Evolutionary conservation across 1,140 invertebrate genomes (phyloP), one percentile per base, ranked within the genome.

Genomic region (Tribolium castaneum): DNA sequence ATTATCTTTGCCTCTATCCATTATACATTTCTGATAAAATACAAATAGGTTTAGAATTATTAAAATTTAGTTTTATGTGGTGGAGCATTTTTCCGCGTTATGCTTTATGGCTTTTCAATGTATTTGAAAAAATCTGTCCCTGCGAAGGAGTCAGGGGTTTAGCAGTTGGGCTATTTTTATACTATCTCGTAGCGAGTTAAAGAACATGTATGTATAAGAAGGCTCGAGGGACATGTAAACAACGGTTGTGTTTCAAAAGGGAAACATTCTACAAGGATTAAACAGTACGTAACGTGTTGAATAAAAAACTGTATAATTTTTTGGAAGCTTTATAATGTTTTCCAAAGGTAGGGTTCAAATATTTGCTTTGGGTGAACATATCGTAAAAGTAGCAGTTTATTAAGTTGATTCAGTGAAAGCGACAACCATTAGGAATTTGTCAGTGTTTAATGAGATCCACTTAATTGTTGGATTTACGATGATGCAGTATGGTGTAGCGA

Each of bases 181-280:
- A 52, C 16, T 49, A 73, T 73, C 71, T 73, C 30, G 71, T 54
- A 54, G 14, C 52, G 71, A 22, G 71, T 54, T 73, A 73, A 73
- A 73, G 49, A 73, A 73, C 52, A 54, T 52, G 71, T 73, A 73
- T 73, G 71, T 73, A 73, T 73, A 73, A 73, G 71, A 52, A 73
- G 71, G n/a, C 71, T 73, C 71, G 34, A 54, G 71, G 71, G 71
- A 73, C 71, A 30, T 73, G 71, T 73, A 73, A 73, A 73, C 71
- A 73, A 73, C 71, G 49, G 45, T 54, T 73, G 49, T 73, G 71
- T 73, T 73, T 73, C 71, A 73, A 73, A 73, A 73, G 71, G 52
- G 71, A 73, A 73, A 54, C 71, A 52, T 73, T 73, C 71, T 73
- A 54, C 49, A 73, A 73, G 71, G 71, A 73, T 73, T 73, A 54